These are phyloP conservation scores for Oenanthe oenanthe DNA, from an alignment of 2,113 vertebrate species.

Conservation along the genomic window DNA sequence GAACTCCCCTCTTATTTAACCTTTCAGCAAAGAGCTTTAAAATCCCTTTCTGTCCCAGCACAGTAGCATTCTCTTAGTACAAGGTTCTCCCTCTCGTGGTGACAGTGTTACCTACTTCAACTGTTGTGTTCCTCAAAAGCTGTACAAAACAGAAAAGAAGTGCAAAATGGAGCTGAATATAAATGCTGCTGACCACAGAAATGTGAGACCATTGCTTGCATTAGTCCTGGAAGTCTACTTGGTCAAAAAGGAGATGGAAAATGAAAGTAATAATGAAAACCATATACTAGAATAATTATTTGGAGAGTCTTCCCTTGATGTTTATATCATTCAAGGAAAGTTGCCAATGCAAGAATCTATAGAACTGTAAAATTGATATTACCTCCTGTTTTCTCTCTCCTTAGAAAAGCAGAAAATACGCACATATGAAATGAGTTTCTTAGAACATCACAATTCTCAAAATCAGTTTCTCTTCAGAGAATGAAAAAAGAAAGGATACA, in stretches of 20 bases:
- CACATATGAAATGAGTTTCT: not conserved
- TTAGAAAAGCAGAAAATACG: conserved; percentile 40
- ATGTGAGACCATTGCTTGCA: not conserved
- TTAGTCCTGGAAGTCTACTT: not conserved
- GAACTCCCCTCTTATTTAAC: conserved; percentile 28
- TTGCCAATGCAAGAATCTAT: not conserved
- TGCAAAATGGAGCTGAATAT: conserved; percentile 13
- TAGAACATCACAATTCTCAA: not conserved
- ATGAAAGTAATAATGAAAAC: not conserved
- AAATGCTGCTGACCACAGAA: not conserved
- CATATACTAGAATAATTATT: conserved; percentile 5
- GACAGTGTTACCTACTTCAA: conserved; percentile 48
- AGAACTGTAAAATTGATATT: conserved; percentile 17
- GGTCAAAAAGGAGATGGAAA: not conserved
- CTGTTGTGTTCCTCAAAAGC: conserved; percentile 23
- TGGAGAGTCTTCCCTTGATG: not conserved
- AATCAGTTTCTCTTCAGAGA: conserved; percentile 47
- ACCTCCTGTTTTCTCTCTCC: conserved; percentile 20
- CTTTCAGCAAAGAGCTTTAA: conserved; percentile 37
- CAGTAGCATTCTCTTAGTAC: conserved; percentile 17
- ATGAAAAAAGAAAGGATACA: conserved; percentile 62
- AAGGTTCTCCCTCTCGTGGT: conserved; percentile 41
- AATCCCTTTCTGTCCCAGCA: conserved; percentile 55
- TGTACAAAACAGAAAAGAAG: conserved; percentile 7
- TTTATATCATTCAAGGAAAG: not conserved